Evolutionary conservation across 2,113 vertebrate genomes (phyloP), one percentile per base, ranked within the genome.

Genomic region (Pongo pygmaeus): DNA sequence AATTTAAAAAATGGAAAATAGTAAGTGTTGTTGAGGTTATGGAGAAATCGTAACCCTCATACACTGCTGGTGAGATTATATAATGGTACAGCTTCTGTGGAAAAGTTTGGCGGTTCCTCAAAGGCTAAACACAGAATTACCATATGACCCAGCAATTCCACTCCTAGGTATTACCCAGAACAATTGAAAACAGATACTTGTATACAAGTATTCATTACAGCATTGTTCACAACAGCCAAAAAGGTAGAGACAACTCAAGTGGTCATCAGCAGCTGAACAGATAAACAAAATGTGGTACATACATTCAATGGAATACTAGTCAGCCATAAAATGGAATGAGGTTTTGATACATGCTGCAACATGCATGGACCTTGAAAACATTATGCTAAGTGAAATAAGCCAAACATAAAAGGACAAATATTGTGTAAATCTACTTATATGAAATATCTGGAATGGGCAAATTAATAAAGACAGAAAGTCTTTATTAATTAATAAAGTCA

Each of bases 1-100:
- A 61, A 69, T 79, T 95, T 64, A 16, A 72, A 77, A 93, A 85
- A 55, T 30, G 22, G 79, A 92, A 85, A 96, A 59, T 81, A 50
- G 55, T 20, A 86, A 64, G 30, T 78, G 64, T 43, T 83, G 59
- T 59, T 89, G 67, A 94, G 55, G 38, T 59, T 77, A 8, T 96
- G n/a, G 87, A 84, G 27, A 91, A 95, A 86, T 18, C 75, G 13
- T 40, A 90, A 69, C n/a, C 20, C 22, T 89, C 57, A 32, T 30
- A 64, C 40, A 43, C 59, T 50, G 27, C 89, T 90, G 46, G 23
- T 83, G 5, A 10, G 70, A 72, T 10, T 46, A 18, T 52, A 50
- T 88, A 91, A 85, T 77, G 35, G 48, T 59, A 12, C 20, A 69
- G 9, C 67, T 35, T 13, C 27, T 2, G 3, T 83, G 74, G 30